A percentile compares a stretch with the other conserved stretches of the same genome.
phyloP scores from a whole-genome alignment of 2,113 vertebrate species.

The Pseudorasbora parva region DNA sequence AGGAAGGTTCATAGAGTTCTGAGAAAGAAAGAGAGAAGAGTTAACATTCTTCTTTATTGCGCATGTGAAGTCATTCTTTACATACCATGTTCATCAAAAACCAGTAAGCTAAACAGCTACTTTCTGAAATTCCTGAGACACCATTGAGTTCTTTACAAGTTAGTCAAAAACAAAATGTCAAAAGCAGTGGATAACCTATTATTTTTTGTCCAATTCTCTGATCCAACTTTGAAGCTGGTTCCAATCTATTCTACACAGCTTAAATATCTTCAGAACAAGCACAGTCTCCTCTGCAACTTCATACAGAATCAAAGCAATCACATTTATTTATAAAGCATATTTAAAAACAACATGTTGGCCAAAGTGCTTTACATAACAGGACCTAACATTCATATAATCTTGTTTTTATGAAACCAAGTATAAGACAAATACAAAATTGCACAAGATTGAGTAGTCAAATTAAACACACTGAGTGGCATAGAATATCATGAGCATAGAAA shows the following conservation, averaged over 20 bases:
- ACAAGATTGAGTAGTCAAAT: too few relatives aligned
- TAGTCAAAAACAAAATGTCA: not conserved
- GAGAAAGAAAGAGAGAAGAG: constrained; percentile 43
- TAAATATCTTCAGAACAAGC: not conserved
- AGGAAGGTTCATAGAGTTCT: constrained; percentile 97
- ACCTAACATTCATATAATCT: too few relatives aligned
- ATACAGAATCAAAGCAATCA: not conserved
- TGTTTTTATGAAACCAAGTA: too few relatives aligned
- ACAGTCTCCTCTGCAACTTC: not conserved
- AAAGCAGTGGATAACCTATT: not conserved
- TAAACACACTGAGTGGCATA: too few relatives aligned
- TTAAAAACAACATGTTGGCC: too few relatives aligned
- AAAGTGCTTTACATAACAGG: too few relatives aligned
- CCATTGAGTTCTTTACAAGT: not conserved
- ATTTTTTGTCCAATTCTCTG: not conserved
- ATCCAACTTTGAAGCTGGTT: not conserved
- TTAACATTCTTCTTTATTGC: not conserved
- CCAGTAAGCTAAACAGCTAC: not conserved
- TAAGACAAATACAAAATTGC: too few relatives aligned
- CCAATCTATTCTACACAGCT: not conserved
- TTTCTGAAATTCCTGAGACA: not conserved
- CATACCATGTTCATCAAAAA: not conserved
- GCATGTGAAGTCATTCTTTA: not conserved
- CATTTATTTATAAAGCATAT: too few relatives aligned
- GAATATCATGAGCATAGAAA: not conserved